Conservation (phyloP, 2,888 invertebrate species). For the Sphaerophoria taeniata region DNA sequence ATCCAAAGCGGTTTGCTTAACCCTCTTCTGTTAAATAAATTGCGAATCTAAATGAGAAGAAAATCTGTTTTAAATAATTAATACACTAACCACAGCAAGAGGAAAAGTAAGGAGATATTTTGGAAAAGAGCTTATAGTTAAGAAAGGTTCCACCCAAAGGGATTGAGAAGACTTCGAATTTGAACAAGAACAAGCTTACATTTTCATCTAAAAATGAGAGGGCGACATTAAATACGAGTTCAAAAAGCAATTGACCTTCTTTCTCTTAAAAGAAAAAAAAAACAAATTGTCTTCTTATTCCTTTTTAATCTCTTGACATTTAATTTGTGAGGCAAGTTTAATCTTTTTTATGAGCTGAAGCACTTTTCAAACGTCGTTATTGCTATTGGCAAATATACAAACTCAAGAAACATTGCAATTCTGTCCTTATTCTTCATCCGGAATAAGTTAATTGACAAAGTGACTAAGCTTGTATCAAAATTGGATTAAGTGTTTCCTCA, state of each 20-base stretch:
- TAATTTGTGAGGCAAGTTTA: background rate
- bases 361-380: background rate
- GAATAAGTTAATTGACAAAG: conserved; percentile 35
- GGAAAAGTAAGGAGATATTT: too few relatives aligned
- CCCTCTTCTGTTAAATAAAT: background rate
- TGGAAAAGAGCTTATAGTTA: too few relatives aligned
- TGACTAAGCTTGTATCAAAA: conserved; percentile 35
- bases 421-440: background rate
- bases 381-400: background rate
- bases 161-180: too few relatives aligned
- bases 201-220: too few relatives aligned
- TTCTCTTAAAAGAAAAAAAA: background rate
- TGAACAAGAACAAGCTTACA: too few relatives aligned
- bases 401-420: conserved; percentile 6
- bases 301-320: background rate
- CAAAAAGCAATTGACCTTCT: too few relatives aligned
- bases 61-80: background rate
- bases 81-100: background rate
- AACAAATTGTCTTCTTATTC: background rate
- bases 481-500: conserved; percentile 28
- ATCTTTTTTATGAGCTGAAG: background rate
- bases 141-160: too few relatives aligned
- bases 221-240: too few relatives aligned
- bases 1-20: background rate
- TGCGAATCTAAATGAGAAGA: background rate